Conservation (phyloP, 2,797 vertebrate species). For the Protosalanx chinensis region DNA sequence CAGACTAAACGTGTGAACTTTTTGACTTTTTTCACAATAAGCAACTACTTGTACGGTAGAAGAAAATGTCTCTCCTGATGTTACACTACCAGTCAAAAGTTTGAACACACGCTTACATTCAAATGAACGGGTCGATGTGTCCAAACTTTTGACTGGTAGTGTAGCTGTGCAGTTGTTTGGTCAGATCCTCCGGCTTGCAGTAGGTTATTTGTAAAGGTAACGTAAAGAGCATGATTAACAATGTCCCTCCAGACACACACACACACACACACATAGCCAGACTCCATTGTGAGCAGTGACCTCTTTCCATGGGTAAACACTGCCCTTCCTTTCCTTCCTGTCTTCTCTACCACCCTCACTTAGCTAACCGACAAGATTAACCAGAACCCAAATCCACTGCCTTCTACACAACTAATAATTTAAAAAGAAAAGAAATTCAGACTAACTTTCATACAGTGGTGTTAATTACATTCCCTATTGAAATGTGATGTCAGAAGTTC, state of each 20-base stretch:
- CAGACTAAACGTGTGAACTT: not conserved
- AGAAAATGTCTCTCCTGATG: not conserved
- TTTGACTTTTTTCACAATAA: not conserved
- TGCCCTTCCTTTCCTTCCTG: conserved; percentile 55
- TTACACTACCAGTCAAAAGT: no score
- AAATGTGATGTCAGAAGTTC: no score
- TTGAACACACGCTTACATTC: no score
- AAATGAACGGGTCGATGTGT: no score
- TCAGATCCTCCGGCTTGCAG: not conserved
- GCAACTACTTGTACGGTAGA: not conserved
- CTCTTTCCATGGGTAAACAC: conserved; percentile 49
- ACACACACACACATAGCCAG: conserved; percentile 28
- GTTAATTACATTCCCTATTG: no score
- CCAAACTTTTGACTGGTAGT: no score
- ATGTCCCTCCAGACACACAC: conserved; percentile 17
- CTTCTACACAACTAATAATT: not conserved
- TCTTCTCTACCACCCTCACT: conserved; percentile 25
- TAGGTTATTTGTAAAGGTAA: conserved; percentile 18
- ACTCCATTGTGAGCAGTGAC: conserved; percentile 42
- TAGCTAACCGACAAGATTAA: not conserved
- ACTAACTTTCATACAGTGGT: not conserved
- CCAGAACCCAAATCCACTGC: not conserved
- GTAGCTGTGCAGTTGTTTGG: not conserved
- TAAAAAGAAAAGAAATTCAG: not conserved
- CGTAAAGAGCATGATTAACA: conserved; percentile 33